These are phyloP conservation scores for Choloepus hoffmanni DNA, from an alignment of 2,113 vertebrate species.

Conservation along the genomic window DNA sequence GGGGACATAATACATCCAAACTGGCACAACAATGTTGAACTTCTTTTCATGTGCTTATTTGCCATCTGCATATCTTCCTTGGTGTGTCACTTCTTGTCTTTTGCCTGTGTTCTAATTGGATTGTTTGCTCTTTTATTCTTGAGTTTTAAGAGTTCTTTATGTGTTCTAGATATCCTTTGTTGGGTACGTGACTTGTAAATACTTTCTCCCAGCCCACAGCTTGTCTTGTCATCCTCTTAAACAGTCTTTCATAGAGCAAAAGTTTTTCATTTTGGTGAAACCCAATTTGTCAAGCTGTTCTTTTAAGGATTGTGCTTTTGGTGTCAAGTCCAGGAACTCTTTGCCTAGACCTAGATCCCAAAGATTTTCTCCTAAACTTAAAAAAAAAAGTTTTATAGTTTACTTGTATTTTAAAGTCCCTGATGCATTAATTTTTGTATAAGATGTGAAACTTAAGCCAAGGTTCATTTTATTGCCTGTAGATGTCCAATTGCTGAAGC, in stretches of 20 bases:
- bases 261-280: background rate
- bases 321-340: background rate
- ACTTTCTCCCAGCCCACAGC: background rate
- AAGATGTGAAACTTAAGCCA: background rate
- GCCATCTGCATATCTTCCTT: background rate
- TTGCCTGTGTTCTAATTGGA: background rate
- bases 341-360: background rate
- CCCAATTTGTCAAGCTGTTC: background rate
- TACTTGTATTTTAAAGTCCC: too few species aligned
- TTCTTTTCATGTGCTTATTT: background rate
- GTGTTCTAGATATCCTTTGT: background rate
- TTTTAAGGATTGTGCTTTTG: background rate
- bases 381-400: background rate
- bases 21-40: rapidly evolving
- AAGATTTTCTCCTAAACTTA: background rate
- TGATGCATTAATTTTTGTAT: background rate
- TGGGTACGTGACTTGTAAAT: background rate
- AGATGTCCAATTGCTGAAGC: background rate
- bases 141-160: background rate
- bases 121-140: background rate
- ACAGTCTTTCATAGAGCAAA: too few species aligned
- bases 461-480: background rate
- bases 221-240: background rate
- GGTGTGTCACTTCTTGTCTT: background rate
- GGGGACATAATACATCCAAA: too few species aligned